These are phyloP conservation scores for Pyrgus malvae DNA, from an alignment of 2,888 invertebrate species.

Conservation along the genomic window DNA sequence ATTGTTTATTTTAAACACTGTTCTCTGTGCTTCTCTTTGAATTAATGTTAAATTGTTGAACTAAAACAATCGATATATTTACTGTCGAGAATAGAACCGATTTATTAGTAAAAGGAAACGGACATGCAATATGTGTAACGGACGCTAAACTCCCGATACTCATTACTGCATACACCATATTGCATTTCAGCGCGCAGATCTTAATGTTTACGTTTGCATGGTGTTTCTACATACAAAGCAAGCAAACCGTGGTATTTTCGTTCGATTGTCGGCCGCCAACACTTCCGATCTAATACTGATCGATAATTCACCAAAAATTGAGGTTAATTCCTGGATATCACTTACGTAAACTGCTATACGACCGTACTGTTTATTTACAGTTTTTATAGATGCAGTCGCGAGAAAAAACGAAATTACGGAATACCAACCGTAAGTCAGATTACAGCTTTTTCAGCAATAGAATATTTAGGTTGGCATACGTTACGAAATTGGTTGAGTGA, in stretches of 20 bases:
- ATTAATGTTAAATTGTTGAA: no score
- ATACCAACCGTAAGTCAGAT: not conserved
- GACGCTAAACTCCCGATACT: not conserved
- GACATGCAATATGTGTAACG: not conserved
- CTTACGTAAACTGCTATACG: conserved; percentile 48
- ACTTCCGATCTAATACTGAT: conserved; percentile 47
- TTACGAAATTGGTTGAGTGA: not conserved
- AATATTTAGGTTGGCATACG: not conserved
- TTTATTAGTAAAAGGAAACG: conserved; percentile 3
- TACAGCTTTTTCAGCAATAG: not conserved
- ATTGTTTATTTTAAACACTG: no score
- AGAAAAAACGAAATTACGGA: conserved; percentile 37
- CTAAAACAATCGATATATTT: no score
- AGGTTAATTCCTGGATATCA: conserved; percentile 73
- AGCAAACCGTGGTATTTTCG: conserved; percentile 47
- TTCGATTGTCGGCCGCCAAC: conserved; percentile 32
- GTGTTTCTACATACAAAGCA: conserved; percentile 45
- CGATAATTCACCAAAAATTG: conserved; percentile 67
- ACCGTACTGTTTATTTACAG: conserved; percentile 47
- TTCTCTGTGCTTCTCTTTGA: no score
- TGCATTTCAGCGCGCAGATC: conserved; percentile 8
- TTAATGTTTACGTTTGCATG: conserved; percentile 40
- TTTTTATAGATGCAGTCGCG: conserved; percentile 18
- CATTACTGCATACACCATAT: not conserved
- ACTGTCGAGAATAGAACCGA: no score